Base-by-base conservation (phyloP, 2,113 vertebrate species). In the Hystrix brachyura region DNA sequence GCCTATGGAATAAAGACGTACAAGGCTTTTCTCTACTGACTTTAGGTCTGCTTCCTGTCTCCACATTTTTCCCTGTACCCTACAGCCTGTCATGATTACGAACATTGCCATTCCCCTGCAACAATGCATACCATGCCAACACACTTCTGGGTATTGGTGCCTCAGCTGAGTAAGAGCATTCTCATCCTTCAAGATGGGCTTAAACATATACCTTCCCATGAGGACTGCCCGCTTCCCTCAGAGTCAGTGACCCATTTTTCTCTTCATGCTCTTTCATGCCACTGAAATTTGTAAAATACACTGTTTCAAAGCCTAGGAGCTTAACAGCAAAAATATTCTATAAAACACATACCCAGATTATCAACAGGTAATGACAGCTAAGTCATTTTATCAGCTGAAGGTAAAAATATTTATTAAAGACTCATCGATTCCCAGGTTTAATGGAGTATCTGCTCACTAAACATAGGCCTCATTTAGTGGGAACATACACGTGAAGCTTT, bases 381-480 rank as follows among this genome's bases (percentile, higher is more conserved):
- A 97, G 91, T 43, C 1, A 90, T 72, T 95, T 95, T 94, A 96
- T 94, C 4, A 8, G 80, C 86, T 87, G 94, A 97, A 98, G 85
- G 86, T 71, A 94, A 94, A 92, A 97, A 67, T 38, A 69, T 90
- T 95, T 60, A 94, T 91, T 96, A 64, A 94, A 29, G 87, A 85
- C 92, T 98, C 69, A 87, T 0, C 46, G 83, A 57, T 46, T 97
- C n/a, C 88, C 95, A 96, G 89, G 60, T 97, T 96, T 87, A 97
- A 98, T 95, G 97, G 96, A 94, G 69, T 67, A 94, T 95, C 67
- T 83, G 67, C 95, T 98, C 95, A 90, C 83, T 98, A 94, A 86
- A 78, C 13, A 17, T 12, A 97, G 93, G 95, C 83, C 59, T 98
- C 96, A 96, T 98, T 98, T 97, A 97, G 89, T 27, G 65, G 74